These are phyloP conservation scores for Lithosia quadra DNA, from an alignment of 2,888 invertebrate genomes.

Conservation along the genomic window DNA sequence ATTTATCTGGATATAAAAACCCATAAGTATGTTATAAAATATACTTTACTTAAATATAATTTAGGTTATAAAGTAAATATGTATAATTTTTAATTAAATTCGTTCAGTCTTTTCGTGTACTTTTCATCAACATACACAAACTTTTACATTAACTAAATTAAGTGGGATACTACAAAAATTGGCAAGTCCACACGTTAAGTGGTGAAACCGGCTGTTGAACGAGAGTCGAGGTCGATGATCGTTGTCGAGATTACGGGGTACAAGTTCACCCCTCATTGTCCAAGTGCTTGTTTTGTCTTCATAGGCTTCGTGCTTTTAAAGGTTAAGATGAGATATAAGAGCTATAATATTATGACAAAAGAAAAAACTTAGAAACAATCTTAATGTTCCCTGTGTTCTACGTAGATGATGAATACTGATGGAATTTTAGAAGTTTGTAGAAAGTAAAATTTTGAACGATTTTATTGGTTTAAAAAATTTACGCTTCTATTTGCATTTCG, in stretches of 20 bases:
- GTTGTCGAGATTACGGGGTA: conserved; percentile 57
- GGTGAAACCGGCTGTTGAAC: conserved; percentile 47
- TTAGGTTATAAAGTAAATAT: no score
- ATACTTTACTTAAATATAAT: no score
- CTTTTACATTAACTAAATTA: background rate
- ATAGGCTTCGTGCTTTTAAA: conserved; percentile 41
- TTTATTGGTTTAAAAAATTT: no score
- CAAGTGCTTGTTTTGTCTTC: conserved; percentile 57
- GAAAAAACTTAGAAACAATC: background rate
- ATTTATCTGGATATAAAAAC: no score
- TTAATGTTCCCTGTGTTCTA: no score
- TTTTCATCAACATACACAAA: background rate
- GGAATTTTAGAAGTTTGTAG: no score
- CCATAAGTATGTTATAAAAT: no score
- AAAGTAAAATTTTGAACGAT: no score
- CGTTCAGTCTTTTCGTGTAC: no score
- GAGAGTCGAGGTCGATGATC: conserved; percentile 60
- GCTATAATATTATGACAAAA: conserved; percentile 10
- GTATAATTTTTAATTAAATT: no score
- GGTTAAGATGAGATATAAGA: conserved; percentile 19
- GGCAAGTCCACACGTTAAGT: conserved; percentile 31
- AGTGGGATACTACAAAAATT: background rate
- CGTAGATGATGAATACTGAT: no score
- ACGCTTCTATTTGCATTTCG: no score
- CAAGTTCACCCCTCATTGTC: conserved; percentile 64